A percentile compares a stretch with the other conserved stretches of the same genome.
phyloP scores from a whole-genome alignment of 2,888 invertebrate species.

The Euplagia quadripunctaria region DNA sequence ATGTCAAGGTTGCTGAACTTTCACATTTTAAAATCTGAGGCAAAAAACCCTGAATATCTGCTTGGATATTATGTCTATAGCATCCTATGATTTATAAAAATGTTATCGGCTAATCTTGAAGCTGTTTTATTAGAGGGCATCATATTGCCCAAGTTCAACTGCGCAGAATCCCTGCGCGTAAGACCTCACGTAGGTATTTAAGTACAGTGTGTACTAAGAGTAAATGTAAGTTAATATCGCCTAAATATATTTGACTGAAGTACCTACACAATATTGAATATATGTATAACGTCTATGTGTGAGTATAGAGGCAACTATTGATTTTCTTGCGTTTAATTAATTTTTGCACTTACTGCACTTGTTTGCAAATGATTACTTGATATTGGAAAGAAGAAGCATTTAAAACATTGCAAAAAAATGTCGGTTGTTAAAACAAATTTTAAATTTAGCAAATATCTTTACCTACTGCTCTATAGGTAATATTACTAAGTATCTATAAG shows the following conservation, averaged over 20 bases:
- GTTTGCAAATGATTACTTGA: too few relatives aligned
- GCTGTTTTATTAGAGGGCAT: not conserved
- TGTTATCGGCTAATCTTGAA: not conserved
- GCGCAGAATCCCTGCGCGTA: not conserved
- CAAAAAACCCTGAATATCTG: not conserved
- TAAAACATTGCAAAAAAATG: too few relatives aligned
- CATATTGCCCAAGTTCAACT: not conserved
- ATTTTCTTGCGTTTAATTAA: not conserved
- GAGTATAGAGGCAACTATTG: not conserved
- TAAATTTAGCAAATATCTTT: too few relatives aligned
- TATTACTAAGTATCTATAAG: too few relatives aligned
- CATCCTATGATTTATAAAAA: conserved; percentile 1
- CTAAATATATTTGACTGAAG: not conserved
- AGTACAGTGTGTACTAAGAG: not conserved
- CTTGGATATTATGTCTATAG: not conserved
- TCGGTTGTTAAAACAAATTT: too few relatives aligned
- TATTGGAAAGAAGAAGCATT: too few relatives aligned
- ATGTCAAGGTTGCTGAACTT: conserved; percentile 28
- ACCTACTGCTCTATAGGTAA: too few relatives aligned
- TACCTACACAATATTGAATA: not conserved
- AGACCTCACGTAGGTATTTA: not conserved
- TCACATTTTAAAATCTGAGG: too few relatives aligned
- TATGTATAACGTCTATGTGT: not conserved
- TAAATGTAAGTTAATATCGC: not conserved
- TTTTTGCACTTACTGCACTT: not conserved